A percentile compares a stretch with the other conserved stretches of the same genome.
phyloP scores from a whole-genome alignment of 2,113 vertebrate species.

The Dunckerocampus dactyliophorus region DNA sequence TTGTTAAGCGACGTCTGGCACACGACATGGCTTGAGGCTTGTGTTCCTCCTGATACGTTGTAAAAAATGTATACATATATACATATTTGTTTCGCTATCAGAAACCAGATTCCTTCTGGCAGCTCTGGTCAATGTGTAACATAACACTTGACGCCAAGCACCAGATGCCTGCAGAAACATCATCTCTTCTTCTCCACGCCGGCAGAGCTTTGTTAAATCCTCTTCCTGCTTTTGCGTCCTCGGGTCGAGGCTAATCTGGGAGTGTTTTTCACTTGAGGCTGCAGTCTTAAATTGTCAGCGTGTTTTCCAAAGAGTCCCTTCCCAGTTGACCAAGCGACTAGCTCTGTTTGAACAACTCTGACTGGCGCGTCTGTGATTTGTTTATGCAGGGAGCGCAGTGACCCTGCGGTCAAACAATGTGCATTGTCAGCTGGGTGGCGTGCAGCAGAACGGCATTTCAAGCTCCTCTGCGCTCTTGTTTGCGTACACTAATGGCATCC shows the following conservation, averaged over 20 bases:
- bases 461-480: background rate
- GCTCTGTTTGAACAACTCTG: constrained; percentile 6
- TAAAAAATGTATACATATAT: too few relatives aligned
- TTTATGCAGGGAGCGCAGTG: constrained; percentile 25
- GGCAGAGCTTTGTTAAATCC: constrained; percentile 7
- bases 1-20: too few relatives aligned
- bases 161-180: too few relatives aligned
- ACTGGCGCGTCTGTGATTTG: constrained; percentile 17
- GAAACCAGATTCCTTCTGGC: too few relatives aligned
- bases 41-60: background rate
- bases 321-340: background rate
- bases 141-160: too few relatives aligned
- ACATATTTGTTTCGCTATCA: too few relatives aligned
- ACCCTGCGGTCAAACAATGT: constrained; percentile 11
- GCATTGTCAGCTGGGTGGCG: constrained; percentile 29
- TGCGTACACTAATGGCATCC: too few relatives aligned
- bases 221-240: background rate
- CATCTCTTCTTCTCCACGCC: background rate
- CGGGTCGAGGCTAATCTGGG: background rate
- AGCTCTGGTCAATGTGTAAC: too few relatives aligned
- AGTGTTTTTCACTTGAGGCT: constrained; percentile 11
- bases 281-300: background rate
- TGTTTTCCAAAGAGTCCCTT: constrained; percentile 2
- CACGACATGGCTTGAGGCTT: background rate
- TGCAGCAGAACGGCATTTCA: constrained; percentile 25